phyloP scores from a whole-genome alignment of 2,797 vertebrate species.

The Sus cebifrons region DNA sequence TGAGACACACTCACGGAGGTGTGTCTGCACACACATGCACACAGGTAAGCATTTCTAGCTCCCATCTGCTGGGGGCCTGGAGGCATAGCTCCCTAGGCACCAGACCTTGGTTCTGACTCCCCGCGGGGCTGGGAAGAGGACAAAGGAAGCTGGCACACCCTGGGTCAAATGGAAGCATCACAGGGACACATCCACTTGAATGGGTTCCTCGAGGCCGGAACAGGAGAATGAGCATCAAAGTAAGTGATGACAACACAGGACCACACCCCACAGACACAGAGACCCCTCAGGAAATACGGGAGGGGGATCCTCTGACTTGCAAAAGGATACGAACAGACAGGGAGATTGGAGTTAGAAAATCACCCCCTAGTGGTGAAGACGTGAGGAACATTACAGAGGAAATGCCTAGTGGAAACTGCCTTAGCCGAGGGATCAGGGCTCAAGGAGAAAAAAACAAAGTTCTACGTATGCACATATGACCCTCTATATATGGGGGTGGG shows the following conservation, averaged over 20 bases:
- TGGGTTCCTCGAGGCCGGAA: accelerated
- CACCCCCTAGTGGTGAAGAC: no score
- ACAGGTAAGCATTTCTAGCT: no score
- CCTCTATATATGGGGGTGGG: background rate
- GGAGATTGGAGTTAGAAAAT: no score
- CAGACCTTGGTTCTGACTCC: background rate
- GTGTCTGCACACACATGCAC: no score
- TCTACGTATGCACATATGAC: no score
- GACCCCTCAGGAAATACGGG: accelerated
- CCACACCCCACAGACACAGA: accelerated
- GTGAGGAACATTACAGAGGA: background rate
- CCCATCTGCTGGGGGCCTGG: accelerated
- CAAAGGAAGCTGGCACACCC: background rate
- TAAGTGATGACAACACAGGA: no score
- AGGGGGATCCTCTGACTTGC: background rate
- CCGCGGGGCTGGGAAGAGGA: background rate
- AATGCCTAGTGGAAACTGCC: accelerated
- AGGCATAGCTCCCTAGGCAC: no score
- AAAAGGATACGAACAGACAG: background rate
- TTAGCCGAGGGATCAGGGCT: background rate
- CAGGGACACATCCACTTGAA: accelerated
- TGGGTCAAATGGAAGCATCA: background rate
- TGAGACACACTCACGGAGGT: background rate
- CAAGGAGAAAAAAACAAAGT: background rate
- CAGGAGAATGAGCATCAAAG: background rate